These are phyloP conservation scores for Epirrhoe tristata DNA, from an alignment of 2,888 invertebrate genomes.

Conservation along the genomic window DNA sequence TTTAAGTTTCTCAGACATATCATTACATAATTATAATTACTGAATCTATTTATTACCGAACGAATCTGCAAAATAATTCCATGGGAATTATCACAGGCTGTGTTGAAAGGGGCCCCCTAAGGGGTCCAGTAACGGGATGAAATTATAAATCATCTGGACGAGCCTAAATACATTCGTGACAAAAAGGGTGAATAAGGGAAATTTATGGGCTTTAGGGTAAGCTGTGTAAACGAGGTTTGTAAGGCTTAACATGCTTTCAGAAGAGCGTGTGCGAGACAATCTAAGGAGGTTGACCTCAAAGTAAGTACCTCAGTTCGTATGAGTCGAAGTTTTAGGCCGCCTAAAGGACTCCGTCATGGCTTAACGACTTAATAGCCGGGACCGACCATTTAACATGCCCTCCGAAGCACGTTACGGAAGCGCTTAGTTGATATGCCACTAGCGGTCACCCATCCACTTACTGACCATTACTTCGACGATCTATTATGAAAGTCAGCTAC, in stretches of 20 bases:
- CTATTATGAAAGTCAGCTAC: too few relatives aligned
- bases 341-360: too few relatives aligned
- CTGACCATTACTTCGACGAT: too few relatives aligned
- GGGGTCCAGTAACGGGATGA: constrained; percentile 51
- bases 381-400: too few relatives aligned
- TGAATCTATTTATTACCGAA: neutral
- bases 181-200: constrained; percentile 78
- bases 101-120: constrained; percentile 20
- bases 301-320: too few relatives aligned
- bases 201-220: constrained; percentile 61
- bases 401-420: too few relatives aligned
- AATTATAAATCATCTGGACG: constrained; percentile 76
- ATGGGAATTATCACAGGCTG: constrained; percentile 26
- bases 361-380: too few relatives aligned
- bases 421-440: too few relatives aligned
- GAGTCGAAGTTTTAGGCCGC: too few relatives aligned
- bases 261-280: neutral
- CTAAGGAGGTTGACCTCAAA: neutral
- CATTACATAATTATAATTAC: neutral
- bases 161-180: constrained; percentile 80
- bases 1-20: too few relatives aligned
- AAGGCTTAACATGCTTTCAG: constrained; percentile 3
- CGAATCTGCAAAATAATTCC: constrained; percentile 19
- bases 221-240: constrained; percentile 16
- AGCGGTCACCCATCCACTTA: too few relatives aligned